phyloP scores from a whole-genome alignment of 2,797 vertebrate species.

The Phyllotis vaccarum region DNA sequence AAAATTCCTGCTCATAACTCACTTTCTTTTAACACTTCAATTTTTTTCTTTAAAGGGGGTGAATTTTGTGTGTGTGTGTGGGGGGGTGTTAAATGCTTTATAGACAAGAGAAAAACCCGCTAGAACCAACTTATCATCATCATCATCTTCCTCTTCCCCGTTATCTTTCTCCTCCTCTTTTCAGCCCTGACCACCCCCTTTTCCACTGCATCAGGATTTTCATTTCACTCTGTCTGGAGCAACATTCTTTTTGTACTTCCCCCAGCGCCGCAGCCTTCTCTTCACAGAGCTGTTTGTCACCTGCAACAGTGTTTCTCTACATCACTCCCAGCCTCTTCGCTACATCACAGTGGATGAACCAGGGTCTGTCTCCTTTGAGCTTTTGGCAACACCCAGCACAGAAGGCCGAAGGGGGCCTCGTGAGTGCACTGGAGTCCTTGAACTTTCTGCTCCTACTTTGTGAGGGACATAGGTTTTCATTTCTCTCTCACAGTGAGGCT shows the following conservation, averaged over 20 bases:
- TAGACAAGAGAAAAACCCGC: background rate
- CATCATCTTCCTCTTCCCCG: background rate
- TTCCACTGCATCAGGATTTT: background rate
- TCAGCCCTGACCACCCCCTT: background rate
- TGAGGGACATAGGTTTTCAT: background rate
- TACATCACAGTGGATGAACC: too few species aligned
- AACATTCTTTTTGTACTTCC: background rate
- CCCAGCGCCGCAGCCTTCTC: background rate
- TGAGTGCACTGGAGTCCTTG: background rate
- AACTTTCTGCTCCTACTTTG: background rate
- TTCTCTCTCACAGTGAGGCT: background rate
- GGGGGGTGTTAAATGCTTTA: background rate
- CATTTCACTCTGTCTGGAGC: background rate
- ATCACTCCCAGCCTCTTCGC: background rate
- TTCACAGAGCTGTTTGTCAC: background rate
- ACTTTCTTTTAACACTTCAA: background rate
- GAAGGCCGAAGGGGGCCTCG: background rate
- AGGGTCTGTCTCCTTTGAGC: background rate
- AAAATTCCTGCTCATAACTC: background rate
- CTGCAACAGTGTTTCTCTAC: background rate
- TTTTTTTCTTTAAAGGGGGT: background rate
- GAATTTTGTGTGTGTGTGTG: background rate
- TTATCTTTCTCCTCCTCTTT: background rate
- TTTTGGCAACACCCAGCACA: background rate
- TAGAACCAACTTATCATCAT: background rate